These are phyloP conservation scores for Rhabdornis inornatus DNA, from an alignment of 2,113 vertebrate genomes.

Conservation along the genomic window DNA sequence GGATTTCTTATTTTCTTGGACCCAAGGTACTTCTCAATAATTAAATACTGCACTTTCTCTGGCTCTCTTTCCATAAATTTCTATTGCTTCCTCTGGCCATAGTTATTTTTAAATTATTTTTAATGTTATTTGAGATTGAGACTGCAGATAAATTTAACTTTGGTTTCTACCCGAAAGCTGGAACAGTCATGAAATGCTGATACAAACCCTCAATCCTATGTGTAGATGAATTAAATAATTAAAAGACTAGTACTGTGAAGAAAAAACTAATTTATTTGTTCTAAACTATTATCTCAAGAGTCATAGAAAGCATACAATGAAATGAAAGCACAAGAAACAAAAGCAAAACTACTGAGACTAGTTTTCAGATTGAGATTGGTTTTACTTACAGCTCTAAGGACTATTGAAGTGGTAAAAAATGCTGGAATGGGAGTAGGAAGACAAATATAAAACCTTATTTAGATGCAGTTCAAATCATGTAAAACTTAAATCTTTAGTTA, in stretches of 20 bases:
- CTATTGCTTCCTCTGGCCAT: neutral
- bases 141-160: neutral
- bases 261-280: neutral
- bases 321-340: neutral
- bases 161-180: neutral
- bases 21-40: neutral
- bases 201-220: neutral
- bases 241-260: neutral
- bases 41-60: neutral
- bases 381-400: neutral
- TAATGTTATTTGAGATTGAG: neutral
- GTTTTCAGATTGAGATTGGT: neutral
- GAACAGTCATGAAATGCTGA: neutral
- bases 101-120: neutral
- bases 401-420: neutral
- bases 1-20: neutral
- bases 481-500: neutral
- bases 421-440: neutral
- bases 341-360: neutral
- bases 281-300: neutral
- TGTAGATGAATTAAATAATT: neutral
- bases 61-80: neutral
- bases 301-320: neutral
- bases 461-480: neutral
- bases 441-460: neutral